These are phyloP conservation scores for Ameiurus melas DNA, from an alignment of 2,113 vertebrate genomes.

Conservation along the genomic window DNA sequence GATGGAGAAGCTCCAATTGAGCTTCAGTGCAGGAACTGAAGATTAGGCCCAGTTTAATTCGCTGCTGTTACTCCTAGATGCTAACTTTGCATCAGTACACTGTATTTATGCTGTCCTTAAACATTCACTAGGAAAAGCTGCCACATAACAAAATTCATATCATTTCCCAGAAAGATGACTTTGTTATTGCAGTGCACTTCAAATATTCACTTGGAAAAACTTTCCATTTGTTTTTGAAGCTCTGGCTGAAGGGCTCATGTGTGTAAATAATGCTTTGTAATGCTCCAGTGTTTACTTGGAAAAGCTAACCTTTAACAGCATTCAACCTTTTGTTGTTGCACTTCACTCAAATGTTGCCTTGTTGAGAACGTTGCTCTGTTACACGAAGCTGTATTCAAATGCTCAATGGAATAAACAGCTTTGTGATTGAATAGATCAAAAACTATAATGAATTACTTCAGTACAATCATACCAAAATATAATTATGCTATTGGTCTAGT, in stretches of 20 bases:
- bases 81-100: background rate
- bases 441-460: too few species aligned
- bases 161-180: background rate
- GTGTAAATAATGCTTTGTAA: slow-evolving; percentile 3
- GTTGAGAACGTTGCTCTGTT: background rate
- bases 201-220: background rate
- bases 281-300: background rate
- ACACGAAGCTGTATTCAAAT: background rate
- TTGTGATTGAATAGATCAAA: too few species aligned
- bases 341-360: background rate
- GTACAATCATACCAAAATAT: background rate
- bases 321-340: background rate
- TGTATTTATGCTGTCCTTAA: background rate
- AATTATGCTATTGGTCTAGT: background rate
- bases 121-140: background rate
- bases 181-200: background rate
- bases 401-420: background rate
- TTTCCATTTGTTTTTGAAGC: background rate
- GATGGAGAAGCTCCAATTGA: background rate
- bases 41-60: background rate
- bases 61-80: background rate
- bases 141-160: background rate
- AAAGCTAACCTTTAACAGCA: background rate
- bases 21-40: background rate
- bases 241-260: background rate